Evolutionary conservation across 2,888 invertebrate genomes (phyloP), one percentile per base, ranked within the genome.

Genomic region (Ophion slaviceki): DNA sequence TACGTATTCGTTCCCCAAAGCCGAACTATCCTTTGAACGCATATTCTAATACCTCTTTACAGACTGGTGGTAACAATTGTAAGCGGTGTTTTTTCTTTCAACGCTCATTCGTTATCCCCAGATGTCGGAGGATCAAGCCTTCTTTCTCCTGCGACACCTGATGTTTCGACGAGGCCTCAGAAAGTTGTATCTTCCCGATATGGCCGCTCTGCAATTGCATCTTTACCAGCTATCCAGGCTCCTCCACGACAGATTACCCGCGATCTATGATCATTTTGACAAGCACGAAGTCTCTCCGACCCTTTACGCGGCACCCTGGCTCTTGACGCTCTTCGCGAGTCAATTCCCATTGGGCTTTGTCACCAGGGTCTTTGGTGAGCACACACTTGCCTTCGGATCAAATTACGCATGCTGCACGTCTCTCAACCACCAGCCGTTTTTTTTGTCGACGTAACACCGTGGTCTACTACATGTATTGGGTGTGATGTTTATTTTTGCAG

Each of bases 331-430:
- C 57, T 99, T 99, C 94, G 98, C 99, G 64, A 99, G 99, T 77
- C 99, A 99, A 94, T 99, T 99, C 93, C 98, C 99, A 0, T 94
- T 99, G 28, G 99, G 99, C 2, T 99, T 99, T 94, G 99, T 99
- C 28, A 97, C 98, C 0, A 96, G 99, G 89, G 97, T 99, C 0
- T 98, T 99, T 91, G 99, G 98, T 98, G 92, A 95, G 95, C 92
- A 17, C 28, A 28, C 36, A 59, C 20, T 40, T 17, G 28, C 10
- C n/a, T 72, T 2, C 40, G 40, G 40, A 40, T 5, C 40, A 8
- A 40, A 40, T 40, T 40, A 40, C 36, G 36, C 36, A 7, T 5
- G 36, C 5, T 7, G 36, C 36, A 7, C 6, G 7, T 36, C 36
- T 36, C 36, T 36, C 36, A 7, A 36, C 6, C 6, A 36, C 36